Evolutionary conservation across 2,888 invertebrate genomes (phyloP).

Genomic region (Thereva unica): DNA sequence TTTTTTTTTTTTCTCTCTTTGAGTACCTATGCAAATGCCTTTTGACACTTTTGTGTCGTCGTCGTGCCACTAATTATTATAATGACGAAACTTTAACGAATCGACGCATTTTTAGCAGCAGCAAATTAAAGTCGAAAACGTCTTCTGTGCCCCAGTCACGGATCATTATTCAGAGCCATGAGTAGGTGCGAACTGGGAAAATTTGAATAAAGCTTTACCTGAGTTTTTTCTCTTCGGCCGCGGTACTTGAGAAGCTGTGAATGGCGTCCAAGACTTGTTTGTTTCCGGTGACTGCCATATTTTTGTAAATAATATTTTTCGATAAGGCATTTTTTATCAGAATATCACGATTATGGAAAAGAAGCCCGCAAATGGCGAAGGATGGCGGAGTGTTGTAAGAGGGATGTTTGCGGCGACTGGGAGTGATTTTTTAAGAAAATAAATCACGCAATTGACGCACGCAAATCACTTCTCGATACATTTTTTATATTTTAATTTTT

Average conservation of each 20-base stretch:
- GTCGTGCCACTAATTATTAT: conserved; percentile 36
- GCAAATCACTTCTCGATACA: no score
- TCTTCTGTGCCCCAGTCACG: conserved; percentile 5
- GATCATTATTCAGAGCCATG: conserved; percentile 25
- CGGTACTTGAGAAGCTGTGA: not conserved
- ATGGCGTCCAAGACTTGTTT: conserved; percentile 27
- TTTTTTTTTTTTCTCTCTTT: not conserved
- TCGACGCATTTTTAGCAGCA: conserved; percentile 27
- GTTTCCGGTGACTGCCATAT: conserved; percentile 18
- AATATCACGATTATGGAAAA: conserved; percentile 23
- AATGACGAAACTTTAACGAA: conserved; percentile 34
- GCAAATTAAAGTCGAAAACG: conserved; percentile 1
- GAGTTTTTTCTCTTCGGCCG: not conserved
- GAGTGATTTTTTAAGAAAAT: no score
- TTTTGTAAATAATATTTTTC: conserved; percentile 21
- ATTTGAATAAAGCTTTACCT: conserved; percentile 27
- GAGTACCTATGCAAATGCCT: conserved; percentile 39
- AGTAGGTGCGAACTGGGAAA: conserved; percentile 24
- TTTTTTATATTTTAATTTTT: no score
- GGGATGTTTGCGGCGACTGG: no score
- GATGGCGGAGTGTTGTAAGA: no score
- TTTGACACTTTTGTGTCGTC: conserved; percentile 37
- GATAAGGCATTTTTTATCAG: conserved; percentile 23
- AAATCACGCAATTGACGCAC: no score
- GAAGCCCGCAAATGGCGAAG: not conserved